Conservation (phyloP, 2,797 vertebrate species). For the Cirrhinus molitorella region DNA sequence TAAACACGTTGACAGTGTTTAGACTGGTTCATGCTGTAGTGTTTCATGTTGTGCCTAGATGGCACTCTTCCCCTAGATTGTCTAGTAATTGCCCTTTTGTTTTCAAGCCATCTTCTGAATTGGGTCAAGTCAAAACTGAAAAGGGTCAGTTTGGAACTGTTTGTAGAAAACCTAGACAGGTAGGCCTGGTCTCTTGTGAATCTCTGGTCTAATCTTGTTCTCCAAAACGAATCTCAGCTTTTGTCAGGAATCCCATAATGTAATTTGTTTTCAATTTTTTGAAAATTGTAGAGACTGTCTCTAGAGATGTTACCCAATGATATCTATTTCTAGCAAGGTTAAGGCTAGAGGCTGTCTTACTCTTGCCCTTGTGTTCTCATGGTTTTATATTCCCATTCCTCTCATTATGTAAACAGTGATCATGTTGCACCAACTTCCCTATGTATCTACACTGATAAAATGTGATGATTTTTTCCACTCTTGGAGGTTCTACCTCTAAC, state of each 20-base stretch:
- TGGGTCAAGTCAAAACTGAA: constrained; percentile 16
- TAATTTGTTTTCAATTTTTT: constrained; percentile 35
- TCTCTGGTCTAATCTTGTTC: neutral
- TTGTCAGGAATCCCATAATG: constrained; percentile 5
- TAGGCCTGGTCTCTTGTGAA: neutral
- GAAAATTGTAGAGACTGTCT: constrained; percentile 1
- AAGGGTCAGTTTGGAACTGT: constrained; percentile 12
- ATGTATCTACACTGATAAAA: constrained; percentile 23
- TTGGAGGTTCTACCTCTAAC: neutral
- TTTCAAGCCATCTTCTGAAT: constrained; percentile 27
- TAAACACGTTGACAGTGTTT: neutral
- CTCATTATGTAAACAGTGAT: constrained; percentile 47
- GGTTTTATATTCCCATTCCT: constrained; percentile 47
- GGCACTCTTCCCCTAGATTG: constrained; percentile 52
- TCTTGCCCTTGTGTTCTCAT: constrained; percentile 47
- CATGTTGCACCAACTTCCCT: constrained; percentile 25
- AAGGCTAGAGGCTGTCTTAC: constrained; percentile 25
- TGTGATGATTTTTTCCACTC: neutral
- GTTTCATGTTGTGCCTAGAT: constrained; percentile 47
- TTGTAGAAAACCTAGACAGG: constrained; percentile 11
- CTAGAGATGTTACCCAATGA: constrained; percentile 32
- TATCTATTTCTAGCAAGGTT: constrained; percentile 49
- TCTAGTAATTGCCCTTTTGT: constrained; percentile 36
- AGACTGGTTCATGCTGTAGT: constrained; percentile 28
- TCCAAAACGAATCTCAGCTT: neutral